Evolutionary conservation across 1,140 invertebrate genomes (phyloP).

Genomic region (Chrysomallon squamiferum): DNA sequence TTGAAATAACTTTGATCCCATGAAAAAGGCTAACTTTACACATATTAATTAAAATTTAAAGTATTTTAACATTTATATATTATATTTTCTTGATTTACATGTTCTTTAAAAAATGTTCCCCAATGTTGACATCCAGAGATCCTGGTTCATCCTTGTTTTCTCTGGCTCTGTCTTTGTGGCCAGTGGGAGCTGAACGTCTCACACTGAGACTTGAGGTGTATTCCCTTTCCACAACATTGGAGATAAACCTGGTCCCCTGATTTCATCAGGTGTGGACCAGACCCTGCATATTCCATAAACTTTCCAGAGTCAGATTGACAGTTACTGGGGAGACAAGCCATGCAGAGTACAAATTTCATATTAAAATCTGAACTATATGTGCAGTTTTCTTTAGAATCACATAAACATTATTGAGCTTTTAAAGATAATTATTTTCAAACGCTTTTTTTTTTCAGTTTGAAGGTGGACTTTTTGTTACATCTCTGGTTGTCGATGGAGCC

Average conservation of each 20-base stretch:
- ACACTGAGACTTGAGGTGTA: slow-evolving; percentile 3
- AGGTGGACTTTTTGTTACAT: slow-evolving; percentile 78
- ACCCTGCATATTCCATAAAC: slow-evolving; percentile 7
- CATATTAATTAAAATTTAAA: too few species aligned
- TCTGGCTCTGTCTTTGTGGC: slow-evolving; percentile 14
- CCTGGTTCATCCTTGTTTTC: neutral
- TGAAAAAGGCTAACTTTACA: too few species aligned
- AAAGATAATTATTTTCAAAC: too few species aligned
- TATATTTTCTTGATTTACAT: too few species aligned
- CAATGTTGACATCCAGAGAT: slow-evolving; percentile 13
- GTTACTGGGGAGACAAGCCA: slow-evolving; percentile 3
- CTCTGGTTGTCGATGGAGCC: slow-evolving; percentile 76
- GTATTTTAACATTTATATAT: too few species aligned
- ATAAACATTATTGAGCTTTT: too few species aligned
- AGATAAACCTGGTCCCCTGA: slow-evolving; percentile 7
- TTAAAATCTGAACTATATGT: too few species aligned
- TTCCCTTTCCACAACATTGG: slow-evolving; percentile 8
- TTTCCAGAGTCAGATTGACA: neutral
- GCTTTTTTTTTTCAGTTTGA: slow-evolving; percentile 80
- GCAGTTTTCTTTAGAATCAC: too few species aligned
- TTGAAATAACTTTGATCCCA: too few species aligned
- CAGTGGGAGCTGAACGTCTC: slow-evolving; percentile 9
- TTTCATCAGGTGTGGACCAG: slow-evolving; percentile 4
- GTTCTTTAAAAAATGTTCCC: too few species aligned
- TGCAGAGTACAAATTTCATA: neutral